A percentile compares a stretch with the other conserved stretches of the same genome.
These are phyloP conservation scores for Jacana jacana DNA, from an alignment of 2,113 vertebrate species.

Conservation along the genomic window DNA sequence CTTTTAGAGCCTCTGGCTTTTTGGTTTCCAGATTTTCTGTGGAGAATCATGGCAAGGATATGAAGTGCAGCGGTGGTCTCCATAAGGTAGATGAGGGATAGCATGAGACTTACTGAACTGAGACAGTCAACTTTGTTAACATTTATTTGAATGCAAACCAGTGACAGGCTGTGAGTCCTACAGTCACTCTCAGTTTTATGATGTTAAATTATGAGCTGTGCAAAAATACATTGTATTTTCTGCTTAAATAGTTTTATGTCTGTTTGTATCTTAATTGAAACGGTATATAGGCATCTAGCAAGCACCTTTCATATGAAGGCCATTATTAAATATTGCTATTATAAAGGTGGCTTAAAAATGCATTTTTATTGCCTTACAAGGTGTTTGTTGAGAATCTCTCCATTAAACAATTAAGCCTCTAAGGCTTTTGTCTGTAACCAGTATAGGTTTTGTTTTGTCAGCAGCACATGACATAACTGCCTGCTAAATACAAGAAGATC, in stretches of 20 bases:
- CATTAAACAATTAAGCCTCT: not conserved
- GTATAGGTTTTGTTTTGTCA: not conserved
- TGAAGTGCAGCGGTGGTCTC: not conserved
- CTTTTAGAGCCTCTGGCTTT: not conserved
- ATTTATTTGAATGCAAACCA: not conserved
- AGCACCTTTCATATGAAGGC: not conserved
- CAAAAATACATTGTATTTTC: constrained; percentile 5
- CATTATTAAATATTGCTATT: not conserved
- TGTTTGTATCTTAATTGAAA: constrained; percentile 22
- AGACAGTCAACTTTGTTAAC: not conserved
- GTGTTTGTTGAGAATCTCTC: not conserved
- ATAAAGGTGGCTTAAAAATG: not conserved
- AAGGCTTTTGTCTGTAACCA: not conserved
- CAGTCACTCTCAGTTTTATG: not conserved
- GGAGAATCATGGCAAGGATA: not conserved
- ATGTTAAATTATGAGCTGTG: not conserved
- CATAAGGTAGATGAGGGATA: not conserved
- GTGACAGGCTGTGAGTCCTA: not conserved
- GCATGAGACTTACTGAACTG: not conserved
- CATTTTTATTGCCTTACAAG: not conserved
- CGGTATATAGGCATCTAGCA: not conserved
- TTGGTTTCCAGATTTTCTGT: not conserved
- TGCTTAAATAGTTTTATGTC: constrained; percentile 4
- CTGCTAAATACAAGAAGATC: not conserved
- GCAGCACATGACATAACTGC: not conserved